phyloP scores from a whole-genome alignment of 2,797 vertebrate species.

The Phoebastria nigripes region DNA sequence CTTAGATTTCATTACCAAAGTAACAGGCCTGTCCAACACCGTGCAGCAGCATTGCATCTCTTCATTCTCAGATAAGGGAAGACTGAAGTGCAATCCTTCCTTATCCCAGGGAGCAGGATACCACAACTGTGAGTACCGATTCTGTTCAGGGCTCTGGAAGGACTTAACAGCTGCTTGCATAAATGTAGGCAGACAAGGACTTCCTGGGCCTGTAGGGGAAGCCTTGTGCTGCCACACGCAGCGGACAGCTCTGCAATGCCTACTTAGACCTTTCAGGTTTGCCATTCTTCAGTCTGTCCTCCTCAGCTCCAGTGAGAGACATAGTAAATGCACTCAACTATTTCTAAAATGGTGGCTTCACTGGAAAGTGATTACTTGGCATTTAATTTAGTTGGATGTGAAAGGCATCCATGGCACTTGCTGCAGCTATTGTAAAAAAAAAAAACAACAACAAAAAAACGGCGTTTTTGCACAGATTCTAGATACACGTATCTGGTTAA shows the following conservation, averaged over 20 bases:
- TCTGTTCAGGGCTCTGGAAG: background rate
- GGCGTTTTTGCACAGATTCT: fast-evolving
- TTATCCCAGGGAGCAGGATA: background rate
- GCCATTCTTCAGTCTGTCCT: background rate
- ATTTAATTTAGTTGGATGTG: background rate
- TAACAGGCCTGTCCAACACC: background rate
- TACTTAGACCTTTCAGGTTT: background rate
- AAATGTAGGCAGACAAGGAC: background rate
- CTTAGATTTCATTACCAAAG: background rate
- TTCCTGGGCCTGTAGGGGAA: background rate
- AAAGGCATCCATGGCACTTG: background rate
- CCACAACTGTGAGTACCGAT: background rate
- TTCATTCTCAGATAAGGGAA: background rate
- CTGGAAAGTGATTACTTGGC: background rate
- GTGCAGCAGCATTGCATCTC: background rate
- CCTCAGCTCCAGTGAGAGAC: background rate
- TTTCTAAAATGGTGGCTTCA: background rate
- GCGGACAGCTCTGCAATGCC: background rate
- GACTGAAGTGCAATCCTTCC: background rate
- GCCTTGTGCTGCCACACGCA: background rate
- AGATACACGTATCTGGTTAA: background rate
- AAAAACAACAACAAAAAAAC: background rate
- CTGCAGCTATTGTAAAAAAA: background rate
- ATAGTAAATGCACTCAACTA: background rate
- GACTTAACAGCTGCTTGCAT: background rate